Percentiles rank a stretch among this genome's conserved stretches.
Conservation (phyloP, 2,797 vertebrate species). For the Miichthys miiuy region DNA sequence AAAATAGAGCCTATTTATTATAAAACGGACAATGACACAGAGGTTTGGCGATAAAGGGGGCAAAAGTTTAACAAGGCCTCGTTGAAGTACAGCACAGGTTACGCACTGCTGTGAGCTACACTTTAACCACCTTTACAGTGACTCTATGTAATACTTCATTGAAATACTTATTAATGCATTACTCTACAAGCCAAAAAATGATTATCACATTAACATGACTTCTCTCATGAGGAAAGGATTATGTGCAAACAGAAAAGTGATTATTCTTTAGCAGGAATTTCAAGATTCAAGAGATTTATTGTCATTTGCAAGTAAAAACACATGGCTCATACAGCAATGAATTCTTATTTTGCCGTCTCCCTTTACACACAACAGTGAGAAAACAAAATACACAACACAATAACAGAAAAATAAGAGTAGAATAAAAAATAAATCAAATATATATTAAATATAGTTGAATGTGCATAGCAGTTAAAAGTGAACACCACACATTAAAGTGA, state of each 20-base stretch:
- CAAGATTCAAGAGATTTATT: no score
- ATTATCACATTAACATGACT: not conserved
- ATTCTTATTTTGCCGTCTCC: no score
- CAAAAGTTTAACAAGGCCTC: constrained; percentile 44
- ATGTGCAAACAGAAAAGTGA: not conserved
- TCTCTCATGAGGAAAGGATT: not conserved
- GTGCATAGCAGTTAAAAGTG: no score
- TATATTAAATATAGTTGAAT: no score
- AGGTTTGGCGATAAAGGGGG: constrained; percentile 25
- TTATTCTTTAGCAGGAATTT: not conserved
- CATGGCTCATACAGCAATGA: no score
- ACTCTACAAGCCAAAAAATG: not conserved
- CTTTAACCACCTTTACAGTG: constrained; percentile 9
- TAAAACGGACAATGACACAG: constrained; percentile 49
- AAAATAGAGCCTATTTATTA: constrained; percentile 59
- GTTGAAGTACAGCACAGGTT: constrained; percentile 11
- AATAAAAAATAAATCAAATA: no score
- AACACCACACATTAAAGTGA: no score
- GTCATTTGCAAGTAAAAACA: no score
- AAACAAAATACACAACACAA: no score
- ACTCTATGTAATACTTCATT: constrained; percentile 13
- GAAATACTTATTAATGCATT: constrained; percentile 5
- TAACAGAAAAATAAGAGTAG: no score
- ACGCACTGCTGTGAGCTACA: constrained; percentile 3
- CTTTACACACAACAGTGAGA: no score